Conservation (phyloP, 2,797 vertebrate genomes). For the Mormyrus proboscirostris region DNA sequence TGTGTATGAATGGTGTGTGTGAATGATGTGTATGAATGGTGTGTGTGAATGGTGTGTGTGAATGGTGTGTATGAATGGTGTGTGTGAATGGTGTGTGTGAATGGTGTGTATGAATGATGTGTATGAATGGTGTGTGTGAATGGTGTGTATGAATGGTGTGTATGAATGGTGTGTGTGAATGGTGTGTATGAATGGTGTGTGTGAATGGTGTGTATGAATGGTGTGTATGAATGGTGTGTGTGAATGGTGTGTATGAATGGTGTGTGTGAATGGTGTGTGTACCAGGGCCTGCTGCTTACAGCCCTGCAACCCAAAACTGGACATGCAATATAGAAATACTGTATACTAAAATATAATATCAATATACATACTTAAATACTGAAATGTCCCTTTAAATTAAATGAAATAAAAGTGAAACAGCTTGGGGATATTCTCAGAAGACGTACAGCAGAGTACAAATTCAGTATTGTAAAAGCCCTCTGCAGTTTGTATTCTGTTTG, state of each 20-base stretch:
- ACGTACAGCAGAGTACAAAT: neutral
- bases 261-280: neutral
- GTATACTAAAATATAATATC: neutral
- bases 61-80: neutral
- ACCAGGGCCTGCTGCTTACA: neutral
- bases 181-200: neutral
- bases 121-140: neutral
- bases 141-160: neutral
- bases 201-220: neutral
- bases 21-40: neutral
- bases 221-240: too few species aligned
- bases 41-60: neutral
- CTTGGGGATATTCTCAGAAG: neutral
- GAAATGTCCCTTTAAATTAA: neutral
- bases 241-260: neutral
- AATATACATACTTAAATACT: neutral
- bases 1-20: neutral
- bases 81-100: neutral
- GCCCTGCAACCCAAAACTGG: neutral
- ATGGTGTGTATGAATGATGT: neutral
- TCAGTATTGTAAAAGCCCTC: neutral
- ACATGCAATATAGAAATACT: neutral
- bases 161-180: neutral
- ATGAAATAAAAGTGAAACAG: neutral
- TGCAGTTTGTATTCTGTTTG: neutral